Base-by-base conservation (phyloP, 1,140 invertebrate species). In the Musca domestica region DNA sequence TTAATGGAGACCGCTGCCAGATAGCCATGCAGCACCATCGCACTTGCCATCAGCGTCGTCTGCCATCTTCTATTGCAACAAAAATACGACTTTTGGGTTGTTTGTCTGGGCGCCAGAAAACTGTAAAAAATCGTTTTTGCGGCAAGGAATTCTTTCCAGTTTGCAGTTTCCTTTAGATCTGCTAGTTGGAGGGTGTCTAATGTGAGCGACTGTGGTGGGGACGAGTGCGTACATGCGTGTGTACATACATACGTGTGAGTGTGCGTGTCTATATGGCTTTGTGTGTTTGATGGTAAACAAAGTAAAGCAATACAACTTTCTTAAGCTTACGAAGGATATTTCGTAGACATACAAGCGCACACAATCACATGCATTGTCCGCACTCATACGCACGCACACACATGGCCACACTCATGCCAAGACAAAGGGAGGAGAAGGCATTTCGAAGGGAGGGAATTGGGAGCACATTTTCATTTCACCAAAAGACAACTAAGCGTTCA, bases 261-360 rank as follows among this genome's bases (percentile, higher is more conserved):
- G 15, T 19, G 5, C 47, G 1, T 15, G 5, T n/a, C 1, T 49
- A n/a, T 49, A n/a, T 49, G 15, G 5, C 17, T 5, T 19, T 58
- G 25, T 61, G 56, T 34, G 30, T n/a, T 20, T 41, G 56, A 41
- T 61, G 56, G 34, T 61, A 61, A 61, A 61, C 19, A 61, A 34
- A 34, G 56, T 61, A 61, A 61, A 34, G 56, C 17, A 61, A 61
- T 61, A 61, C 56, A 61, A 61, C 27, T 61, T 61, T 61, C 56
- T 41, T 61, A 61, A 61, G 56, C 56, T 34, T 25, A n/a, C 27
- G 34, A 61, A 51, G 20, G 6, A 51, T 9, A 51, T 20, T 20
- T 20, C 48, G 20, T 20, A 51, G 20, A 61, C 56, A 61, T 61
- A 34, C 30, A 61, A 41, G 30, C 34, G 20, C 34, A 61, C 15